Evolutionary conservation across 1,140 invertebrate species (phyloP), one percentile per base, ranked within the genome.

Genomic region (Drosophila repleta): DNA sequence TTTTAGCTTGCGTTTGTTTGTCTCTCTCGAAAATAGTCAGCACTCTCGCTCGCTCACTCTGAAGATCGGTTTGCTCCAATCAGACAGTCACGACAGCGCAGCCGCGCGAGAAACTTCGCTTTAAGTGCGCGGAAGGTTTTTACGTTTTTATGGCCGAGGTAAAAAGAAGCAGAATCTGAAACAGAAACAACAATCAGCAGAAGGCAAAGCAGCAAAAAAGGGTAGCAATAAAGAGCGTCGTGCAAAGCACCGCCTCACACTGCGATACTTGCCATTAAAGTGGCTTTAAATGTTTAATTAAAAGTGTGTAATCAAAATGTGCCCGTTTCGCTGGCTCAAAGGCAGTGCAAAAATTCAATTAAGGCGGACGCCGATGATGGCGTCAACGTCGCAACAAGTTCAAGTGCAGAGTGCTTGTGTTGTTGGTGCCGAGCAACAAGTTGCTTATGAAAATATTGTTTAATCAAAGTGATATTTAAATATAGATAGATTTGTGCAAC

Each of bases 331-430:
- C 58, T 60, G 60, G 64, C 45, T 18, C 43, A 69, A 75, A 74
- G 43, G 32, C 43, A 62, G 29, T 49, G 46, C 37, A 51, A 75
- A 73, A 67, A 67, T 75, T 49, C 21, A 75, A 67, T 53, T 63
- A 63, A 73, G 53, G 51, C 37, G 35, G 35, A 41, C 32, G 41
- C 32, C 20, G 45, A 35, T 45, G 61, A 45, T 65, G 62, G 51
- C 51, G 61, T 60, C 58, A 48, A 48, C 76, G 69, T 24, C 64
- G 74, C 62, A 61, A 56, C 79, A 85, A 85, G 82, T 87, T 85
- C 82, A 85, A 85, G 75, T 66, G 62, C 65, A 46, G 20, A 43
- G 45, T 64, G 76, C 41, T 26, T 57, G 48, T 69, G 69, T 65
- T 66, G 49, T 51, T 69, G 55, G 43, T 32, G 51, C 53, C 48